Base-by-base conservation (phyloP, 2,113 vertebrate genomes). In the Saccopteryx leptura region DNA sequence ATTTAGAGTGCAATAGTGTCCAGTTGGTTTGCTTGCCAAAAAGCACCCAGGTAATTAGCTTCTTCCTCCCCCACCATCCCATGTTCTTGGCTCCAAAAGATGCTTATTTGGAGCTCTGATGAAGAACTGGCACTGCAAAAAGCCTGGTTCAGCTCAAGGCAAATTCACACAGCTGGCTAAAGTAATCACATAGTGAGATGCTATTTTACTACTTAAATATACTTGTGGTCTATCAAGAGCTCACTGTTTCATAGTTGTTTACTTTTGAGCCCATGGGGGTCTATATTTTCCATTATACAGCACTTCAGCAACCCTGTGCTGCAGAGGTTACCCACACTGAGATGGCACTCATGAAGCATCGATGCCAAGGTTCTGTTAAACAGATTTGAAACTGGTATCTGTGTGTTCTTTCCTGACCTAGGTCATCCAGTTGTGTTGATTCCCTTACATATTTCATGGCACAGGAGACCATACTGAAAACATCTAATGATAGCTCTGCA, bases 121-220 rank as follows among this genome's bases (percentile, higher is more conserved):
- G 63, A 90, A 52, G 21, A 91, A 71, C 46, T 75, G 75, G 48
- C 65, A 88, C 48, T n/a, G 11, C 9, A 9, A 39, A 74, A 54
- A 80, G 2, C 88, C 54, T 96, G 88, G 80, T 66, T 96, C 9
- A 63, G 91, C n/a, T 72, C 56, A 81, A 80, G 69, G 88, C 61
- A 94, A 95, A 93, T 86, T 93, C 81, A 76, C 90, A 96, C 50
- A 83, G 82, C 60, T 95, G 91, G 90, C 78, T 83, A 66, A 95
- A 96, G n/a, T 66, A 88, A 95, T 84, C 18, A 0, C 63, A 76
- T 26, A 28, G 82, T 61, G 68, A 54, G 52, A 88, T 86, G 58
- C 33, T 93, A 76, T 28, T 96, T 97, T 96, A 93, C 75, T 95
- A 87, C 83, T 90, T 96, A 93, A 96, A 95, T 90, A 68, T 76